Evolutionary conservation across 2,888 invertebrate genomes (phyloP), one percentile per base, ranked within the genome.

Genomic region (Cinara cedri): DNA sequence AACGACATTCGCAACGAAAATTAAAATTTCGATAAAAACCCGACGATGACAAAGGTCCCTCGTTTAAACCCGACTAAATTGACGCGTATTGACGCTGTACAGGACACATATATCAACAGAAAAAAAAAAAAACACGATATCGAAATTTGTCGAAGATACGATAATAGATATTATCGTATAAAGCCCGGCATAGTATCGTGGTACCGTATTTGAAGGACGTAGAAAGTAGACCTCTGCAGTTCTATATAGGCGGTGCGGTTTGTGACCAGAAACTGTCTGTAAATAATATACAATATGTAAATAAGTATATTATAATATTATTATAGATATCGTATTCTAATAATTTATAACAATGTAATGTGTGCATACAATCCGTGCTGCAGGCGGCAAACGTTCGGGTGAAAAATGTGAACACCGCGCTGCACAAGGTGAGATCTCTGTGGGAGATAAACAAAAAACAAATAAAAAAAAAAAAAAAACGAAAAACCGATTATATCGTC

Each of bases 171-270:
- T 19, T 42, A 63, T 42, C 3, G 6, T 34, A 34, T 34, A 4
- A 34, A 34, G 34, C 6, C 34, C 34, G 6, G 3, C 6, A 34
- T 34, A 34, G 3, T 63, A 63, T 42, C 42, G 42, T 19, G 42
- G n/a, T 46, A 55, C 14, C 13, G 9, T 9, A 8, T 63, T 16
- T n/a, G 75, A 75, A 75, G 75, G 75, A 44, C 75, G 54, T 75
- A 75, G 75, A 75, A 75, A 75, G 65, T 65, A 75, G 54, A 65
- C 34, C 19, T 54, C 21, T 54, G 74, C 44, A 6, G 34, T 6
- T n/a, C n/a, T n/a, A n/a, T 34, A 34, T 6, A 6, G 34, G 13
- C 34, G 54, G 10, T 42, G 42, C 63, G 19, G 16, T 14, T 11
- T 51, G 16, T 10, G 13, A 3, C 13, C 10, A 13, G 46, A 13